phyloP scores from a whole-genome alignment of 2,888 invertebrate genomes.

The Oligia fasciuncula region DNA sequence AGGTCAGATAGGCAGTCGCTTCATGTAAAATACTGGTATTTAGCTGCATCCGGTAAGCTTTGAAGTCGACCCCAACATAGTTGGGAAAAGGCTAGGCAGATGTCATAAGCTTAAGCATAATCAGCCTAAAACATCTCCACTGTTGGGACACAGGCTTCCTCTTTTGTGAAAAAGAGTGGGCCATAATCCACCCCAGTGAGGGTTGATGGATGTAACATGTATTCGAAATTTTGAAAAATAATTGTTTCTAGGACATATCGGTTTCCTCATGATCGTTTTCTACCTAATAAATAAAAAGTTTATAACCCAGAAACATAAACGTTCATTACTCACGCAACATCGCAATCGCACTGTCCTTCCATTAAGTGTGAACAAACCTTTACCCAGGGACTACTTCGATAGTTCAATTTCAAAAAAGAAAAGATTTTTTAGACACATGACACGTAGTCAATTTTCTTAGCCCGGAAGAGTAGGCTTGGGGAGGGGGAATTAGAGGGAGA shows the following conservation, averaged over 20 bases:
- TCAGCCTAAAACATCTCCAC: not conserved
- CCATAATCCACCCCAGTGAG: not conserved
- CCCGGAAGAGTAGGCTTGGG: conserved; percentile 53
- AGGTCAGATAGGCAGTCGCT: too few relatives aligned
- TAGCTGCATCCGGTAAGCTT: too few relatives aligned
- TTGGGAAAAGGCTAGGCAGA: not conserved
- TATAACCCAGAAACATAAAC: not conserved
- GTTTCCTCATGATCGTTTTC: not conserved
- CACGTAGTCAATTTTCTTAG: conserved; percentile 70
- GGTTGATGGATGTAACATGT: too few relatives aligned
- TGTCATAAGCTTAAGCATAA: not conserved
- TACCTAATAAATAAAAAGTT: not conserved
- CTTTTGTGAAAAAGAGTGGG: not conserved
- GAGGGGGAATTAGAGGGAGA: conserved; percentile 53
- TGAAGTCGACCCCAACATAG: too few relatives aligned
- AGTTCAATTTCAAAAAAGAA: conserved; percentile 34
- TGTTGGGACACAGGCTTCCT: not conserved
- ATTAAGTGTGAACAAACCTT: conserved; percentile 1
- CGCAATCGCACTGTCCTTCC: not conserved
- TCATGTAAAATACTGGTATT: too few relatives aligned
- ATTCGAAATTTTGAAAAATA: too few relatives aligned
- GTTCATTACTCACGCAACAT: not conserved
- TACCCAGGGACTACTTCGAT: not conserved
- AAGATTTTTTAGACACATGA: conserved; percentile 52
- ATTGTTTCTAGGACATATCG: not conserved